Conservation (phyloP, 2,888 invertebrate species). For the Sinopyrophorus schimmeli region DNA sequence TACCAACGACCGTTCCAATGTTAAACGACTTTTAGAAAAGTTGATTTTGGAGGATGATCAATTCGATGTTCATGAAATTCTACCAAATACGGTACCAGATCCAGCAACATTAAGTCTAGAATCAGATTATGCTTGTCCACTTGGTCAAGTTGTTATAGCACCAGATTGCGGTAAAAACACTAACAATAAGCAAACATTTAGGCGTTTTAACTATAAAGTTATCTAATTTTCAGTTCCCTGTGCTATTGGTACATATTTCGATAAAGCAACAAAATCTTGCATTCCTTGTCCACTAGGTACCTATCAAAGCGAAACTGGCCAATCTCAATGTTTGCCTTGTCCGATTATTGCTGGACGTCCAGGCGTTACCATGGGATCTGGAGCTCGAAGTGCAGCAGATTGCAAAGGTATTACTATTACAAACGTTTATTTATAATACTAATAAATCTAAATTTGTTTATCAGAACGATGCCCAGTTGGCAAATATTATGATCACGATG, state of each 20-base stretch:
- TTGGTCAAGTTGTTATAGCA: constrained; percentile 91
- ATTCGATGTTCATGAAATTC: constrained; percentile 88
- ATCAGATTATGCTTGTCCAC: constrained; percentile 90
- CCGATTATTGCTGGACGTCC: constrained; percentile 87
- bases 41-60: constrained; percentile 92
- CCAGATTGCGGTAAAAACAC: constrained; percentile 90
- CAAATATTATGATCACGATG: constrained; percentile 88
- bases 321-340: constrained; percentile 85
- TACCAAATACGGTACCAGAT: constrained; percentile 94
- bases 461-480: constrained; percentile 90
- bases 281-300: constrained; percentile 84
- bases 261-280: constrained; percentile 76
- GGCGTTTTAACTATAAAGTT: too few species aligned
- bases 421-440: background rate
- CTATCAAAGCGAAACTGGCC: constrained; percentile 93
- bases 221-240: constrained; percentile 93
- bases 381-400: constrained; percentile 85
- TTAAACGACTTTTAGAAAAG: constrained; percentile 82
- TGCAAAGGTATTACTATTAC: constrained; percentile 69
- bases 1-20: constrained; percentile 83
- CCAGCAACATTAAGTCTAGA: constrained; percentile 84
- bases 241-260: constrained; percentile 86
- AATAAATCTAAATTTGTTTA: too few species aligned
- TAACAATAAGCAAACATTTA: too few species aligned
- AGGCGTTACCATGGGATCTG: constrained; percentile 85